A percentile compares a stretch with the other conserved stretches of the same genome.
phyloP scores from a whole-genome alignment of 2,888 invertebrate genomes.

The Cheilosia urbana region DNA sequence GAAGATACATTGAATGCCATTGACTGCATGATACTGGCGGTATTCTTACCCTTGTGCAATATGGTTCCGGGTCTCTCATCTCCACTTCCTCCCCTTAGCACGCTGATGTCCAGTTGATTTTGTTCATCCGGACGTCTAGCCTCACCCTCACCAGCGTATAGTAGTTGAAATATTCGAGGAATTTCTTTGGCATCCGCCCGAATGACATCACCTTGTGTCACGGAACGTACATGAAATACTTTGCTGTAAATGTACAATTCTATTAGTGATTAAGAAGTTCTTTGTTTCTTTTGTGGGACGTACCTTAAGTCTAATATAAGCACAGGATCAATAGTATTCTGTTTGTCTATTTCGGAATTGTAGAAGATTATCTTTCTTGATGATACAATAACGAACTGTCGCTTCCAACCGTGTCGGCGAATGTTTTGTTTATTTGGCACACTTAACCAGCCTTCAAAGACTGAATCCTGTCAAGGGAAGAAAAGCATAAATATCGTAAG shows the following conservation, averaged over 20 bases:
- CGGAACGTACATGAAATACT: slow-evolving; percentile 99
- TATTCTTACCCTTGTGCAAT: slow-evolving; percentile 82
- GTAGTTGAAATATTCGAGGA: slow-evolving; percentile 98
- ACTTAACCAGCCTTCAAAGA: slow-evolving; percentile 97
- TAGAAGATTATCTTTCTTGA: slow-evolving; percentile 99
- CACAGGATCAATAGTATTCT: slow-evolving; percentile 94
- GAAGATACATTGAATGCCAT: not conserved
- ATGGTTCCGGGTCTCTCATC: slow-evolving; percentile 83
- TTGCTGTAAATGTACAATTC: slow-evolving; percentile 87
- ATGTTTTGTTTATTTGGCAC: slow-evolving; percentile 98
- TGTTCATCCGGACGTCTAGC: slow-evolving; percentile 90
- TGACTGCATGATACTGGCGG: not conserved
- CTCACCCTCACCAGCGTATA: slow-evolving; percentile 99
- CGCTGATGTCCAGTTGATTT: slow-evolving; percentile 86
- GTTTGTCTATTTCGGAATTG: slow-evolving; percentile 96
- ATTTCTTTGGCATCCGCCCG: slow-evolving; percentile 99
- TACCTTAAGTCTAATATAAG: slow-evolving; percentile 98
- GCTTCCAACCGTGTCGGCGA: slow-evolving; percentile 97
- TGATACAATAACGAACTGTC: slow-evolving; percentile 98
- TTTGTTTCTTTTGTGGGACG: slow-evolving; percentile 78
- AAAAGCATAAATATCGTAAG: slow-evolving; percentile 71
- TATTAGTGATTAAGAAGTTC: not conserved
- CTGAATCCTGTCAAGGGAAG: slow-evolving; percentile 86
- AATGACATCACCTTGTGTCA: slow-evolving; percentile 99
- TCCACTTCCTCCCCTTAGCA: slow-evolving; percentile 84